Evolutionary conservation across 2,888 invertebrate species (phyloP), one percentile per base, ranked within the genome.

Genomic region (Nasonia oneida): DNA sequence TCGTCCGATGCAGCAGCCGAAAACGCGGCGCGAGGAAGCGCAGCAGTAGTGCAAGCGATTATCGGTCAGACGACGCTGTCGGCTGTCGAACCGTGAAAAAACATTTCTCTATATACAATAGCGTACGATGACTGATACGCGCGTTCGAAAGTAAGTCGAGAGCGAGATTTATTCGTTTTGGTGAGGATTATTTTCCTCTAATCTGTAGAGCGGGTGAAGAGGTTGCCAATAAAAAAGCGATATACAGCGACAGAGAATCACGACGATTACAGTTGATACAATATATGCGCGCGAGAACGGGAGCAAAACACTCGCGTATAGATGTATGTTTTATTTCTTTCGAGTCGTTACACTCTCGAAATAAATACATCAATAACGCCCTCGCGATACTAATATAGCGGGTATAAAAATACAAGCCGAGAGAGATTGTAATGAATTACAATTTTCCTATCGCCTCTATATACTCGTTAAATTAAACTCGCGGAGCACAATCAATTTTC

Each of bases 21-120:
- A 81, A 74, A 70, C 61, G 10, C 0, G 84, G 81, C 73, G 64
- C 4, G 37, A 37, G 37, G 37, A 77, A 82, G 33, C 29, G 29
- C 2, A 1, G 29, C 84, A 81, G 81, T 86, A 84, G 86, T 78
- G 78, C 67, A 84, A 74, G 23, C 81, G 29, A 70, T 84, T 86
- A 82, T 84, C 78, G 81, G 86, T 86, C 84, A 82, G 81, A 73
- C 77, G 64, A 61, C 47, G 29, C 29, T 29, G 29, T 29, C 29
- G n/a, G 57, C n/a, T 61, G 23, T 61, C 57, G 78, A 73, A 67
- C 33, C 57, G 15, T 61, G 57, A 73, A 61, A 50, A 84, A 83
- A 82, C 83, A 86, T 64, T 86, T 83, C 80, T 83, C 83, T 86
- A 77, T 80, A 14, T 39, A 33, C 76, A 29, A 29, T 29, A 29